Percentiles rank a stretch among this genome's conserved stretches.
Conservation (phyloP, 2,113 vertebrate genomes). For the Trinectes maculatus region DNA sequence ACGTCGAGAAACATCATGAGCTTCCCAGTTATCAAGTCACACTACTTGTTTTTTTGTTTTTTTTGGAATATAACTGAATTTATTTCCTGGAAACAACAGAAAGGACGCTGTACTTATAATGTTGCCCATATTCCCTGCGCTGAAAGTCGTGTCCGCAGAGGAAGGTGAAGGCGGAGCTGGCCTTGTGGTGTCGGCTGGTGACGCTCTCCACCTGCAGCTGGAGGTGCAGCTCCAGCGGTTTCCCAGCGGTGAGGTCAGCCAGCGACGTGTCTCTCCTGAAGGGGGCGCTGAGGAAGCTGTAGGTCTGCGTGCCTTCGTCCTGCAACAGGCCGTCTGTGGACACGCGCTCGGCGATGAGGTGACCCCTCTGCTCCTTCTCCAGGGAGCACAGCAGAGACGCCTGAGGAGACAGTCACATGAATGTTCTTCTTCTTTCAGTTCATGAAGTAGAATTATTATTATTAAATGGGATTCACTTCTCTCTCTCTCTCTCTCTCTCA, state of each 20-base stretch:
- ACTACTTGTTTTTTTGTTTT: neutral
- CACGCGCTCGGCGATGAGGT: conserved; percentile 88
- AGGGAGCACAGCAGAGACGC: conserved; percentile 91
- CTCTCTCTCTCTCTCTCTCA: conserved; percentile 42
- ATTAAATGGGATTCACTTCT: neutral
- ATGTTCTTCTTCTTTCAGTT: no score
- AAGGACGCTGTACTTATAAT: conserved; percentile 82
- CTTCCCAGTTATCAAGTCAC: no score
- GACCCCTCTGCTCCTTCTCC: conserved; percentile 91
- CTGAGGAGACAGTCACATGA: no score
- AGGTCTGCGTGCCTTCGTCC: conserved; percentile 93
- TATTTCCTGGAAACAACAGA: neutral
- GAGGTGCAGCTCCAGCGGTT: conserved; percentile 83
- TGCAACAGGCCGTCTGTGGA: conserved; percentile 85
- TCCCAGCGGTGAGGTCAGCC: conserved; percentile 81
- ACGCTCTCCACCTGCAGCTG: conserved; percentile 90
- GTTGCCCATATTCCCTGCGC: conserved; percentile 89
- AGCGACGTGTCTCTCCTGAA: conserved; percentile 84
- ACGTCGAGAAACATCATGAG: neutral
- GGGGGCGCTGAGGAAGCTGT: conserved; percentile 86
- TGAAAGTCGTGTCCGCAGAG: conserved; percentile 90
- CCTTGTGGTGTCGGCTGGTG: conserved; percentile 91
- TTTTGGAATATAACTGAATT: neutral
- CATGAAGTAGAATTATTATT: no score
- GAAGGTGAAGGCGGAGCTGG: conserved; percentile 91